Conservation (phyloP, 2,797 vertebrate species). For the Leptodactylus fallax region DNA sequence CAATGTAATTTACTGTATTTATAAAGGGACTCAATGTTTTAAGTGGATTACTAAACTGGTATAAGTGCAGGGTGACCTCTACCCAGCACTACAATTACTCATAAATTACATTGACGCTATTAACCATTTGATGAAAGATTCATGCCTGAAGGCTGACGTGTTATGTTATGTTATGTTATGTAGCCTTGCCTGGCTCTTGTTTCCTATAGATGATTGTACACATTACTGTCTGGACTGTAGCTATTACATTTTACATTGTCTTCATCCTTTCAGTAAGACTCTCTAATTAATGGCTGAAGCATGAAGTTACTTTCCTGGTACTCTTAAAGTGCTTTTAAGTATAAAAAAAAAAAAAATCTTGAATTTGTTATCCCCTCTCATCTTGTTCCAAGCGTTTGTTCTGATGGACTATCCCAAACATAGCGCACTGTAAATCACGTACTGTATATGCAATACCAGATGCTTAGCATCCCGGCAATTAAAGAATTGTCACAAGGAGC, state of each 20-base stretch:
- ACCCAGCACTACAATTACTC: background rate
- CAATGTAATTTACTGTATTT: background rate
- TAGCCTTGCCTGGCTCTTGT: background rate
- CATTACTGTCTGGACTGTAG: background rate
- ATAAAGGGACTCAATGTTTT: background rate
- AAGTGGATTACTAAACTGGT: background rate
- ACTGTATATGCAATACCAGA: slow-evolving; percentile 16
- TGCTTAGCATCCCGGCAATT: background rate
- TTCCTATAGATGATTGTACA: background rate
- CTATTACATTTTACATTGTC: background rate
- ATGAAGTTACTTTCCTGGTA: background rate
- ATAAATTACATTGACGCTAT: background rate
- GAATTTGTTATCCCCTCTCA: slow-evolving; percentile 12
- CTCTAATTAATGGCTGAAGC: background rate
- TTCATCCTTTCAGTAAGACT: background rate
- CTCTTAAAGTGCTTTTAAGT: background rate
- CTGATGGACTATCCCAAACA: background rate
- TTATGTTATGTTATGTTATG: background rate
- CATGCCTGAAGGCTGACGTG: background rate
- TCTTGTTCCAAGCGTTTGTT: slow-evolving; percentile 40
- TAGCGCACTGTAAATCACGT: slow-evolving; percentile 16
- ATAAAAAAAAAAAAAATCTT: slow-evolving; percentile 5
- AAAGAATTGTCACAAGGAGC: slow-evolving; percentile 7
- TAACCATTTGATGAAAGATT: background rate
- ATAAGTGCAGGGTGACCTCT: background rate